Conservation (phyloP, 2,113 vertebrate species). For the Craseonycteris thonglongyai region DNA sequence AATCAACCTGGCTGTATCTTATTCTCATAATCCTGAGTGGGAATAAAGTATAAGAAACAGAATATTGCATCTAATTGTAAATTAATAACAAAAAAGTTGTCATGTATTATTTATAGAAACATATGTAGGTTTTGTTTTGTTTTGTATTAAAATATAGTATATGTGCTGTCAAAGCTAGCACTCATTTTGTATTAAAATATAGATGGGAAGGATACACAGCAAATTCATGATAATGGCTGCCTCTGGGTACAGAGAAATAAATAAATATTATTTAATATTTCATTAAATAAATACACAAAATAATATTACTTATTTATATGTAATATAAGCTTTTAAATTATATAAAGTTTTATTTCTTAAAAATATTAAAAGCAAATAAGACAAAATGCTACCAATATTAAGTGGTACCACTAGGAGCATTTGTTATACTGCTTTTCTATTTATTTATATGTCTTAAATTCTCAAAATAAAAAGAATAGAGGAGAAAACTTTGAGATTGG, state of each 20-base stretch:
- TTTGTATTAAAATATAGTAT: conserved; percentile 34
- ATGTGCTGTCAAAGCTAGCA: too few relatives aligned
- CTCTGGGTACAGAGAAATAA: background rate
- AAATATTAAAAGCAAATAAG: background rate
- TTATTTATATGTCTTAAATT: background rate
- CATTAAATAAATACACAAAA: conserved; percentile 25
- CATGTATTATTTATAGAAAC: background rate
- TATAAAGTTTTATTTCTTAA: background rate
- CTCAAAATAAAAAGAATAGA: background rate
- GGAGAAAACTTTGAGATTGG: background rate
- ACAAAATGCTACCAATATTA: background rate
- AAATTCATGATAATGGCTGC: background rate
- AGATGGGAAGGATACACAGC: background rate
- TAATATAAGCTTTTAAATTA: background rate
- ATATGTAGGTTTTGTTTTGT: background rate
- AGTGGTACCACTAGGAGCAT: background rate
- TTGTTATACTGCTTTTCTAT: background rate
- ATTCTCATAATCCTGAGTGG: background rate
- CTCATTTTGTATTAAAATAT: conserved; percentile 40
- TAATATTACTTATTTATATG: background rate
- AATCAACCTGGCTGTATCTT: background rate
- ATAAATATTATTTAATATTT: conserved; percentile 25
- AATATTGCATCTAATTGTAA: background rate
- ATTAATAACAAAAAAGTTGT: background rate
- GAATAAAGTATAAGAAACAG: background rate